Conservation (phyloP, 2,113 vertebrate genomes). For the Phalacrocorax aristotelis region DNA sequence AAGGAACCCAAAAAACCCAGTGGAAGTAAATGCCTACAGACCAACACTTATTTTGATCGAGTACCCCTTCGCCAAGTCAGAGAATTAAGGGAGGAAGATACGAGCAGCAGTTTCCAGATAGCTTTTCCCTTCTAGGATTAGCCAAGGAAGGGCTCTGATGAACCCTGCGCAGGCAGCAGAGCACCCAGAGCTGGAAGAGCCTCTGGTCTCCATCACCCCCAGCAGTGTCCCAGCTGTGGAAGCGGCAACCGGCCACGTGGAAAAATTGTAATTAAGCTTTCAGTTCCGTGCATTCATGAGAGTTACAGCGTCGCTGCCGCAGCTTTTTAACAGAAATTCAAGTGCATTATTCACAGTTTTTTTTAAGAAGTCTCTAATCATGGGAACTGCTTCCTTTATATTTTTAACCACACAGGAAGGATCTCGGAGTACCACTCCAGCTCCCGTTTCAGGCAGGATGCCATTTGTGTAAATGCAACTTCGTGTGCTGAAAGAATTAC, state of each 20-base stretch:
- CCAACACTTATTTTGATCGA: not conserved
- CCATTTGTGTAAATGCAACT: not conserved
- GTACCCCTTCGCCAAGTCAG: not conserved
- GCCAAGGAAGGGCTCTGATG: not conserved
- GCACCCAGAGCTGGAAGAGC: not conserved
- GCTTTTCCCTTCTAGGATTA: not conserved
- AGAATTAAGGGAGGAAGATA: not conserved
- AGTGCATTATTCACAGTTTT: not conserved
- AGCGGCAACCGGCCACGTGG: not conserved
- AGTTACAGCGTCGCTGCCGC: not conserved
- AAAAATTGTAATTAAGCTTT: not conserved
- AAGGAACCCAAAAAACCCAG: not conserved
- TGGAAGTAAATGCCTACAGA: not conserved
- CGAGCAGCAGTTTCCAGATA: not conserved
- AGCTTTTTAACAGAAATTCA: not conserved
- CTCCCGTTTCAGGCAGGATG: not conserved
- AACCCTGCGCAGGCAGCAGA: not conserved
- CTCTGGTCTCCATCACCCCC: not conserved
- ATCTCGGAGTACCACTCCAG: not conserved
- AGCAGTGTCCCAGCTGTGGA: not conserved
- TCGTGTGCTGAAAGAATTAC: not conserved
- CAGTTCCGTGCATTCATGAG: not conserved
- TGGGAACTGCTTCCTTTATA: not conserved
- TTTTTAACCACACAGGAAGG: not conserved
- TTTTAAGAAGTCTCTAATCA: not conserved